Conservation (phyloP, 2,888 invertebrate species). For the Melieria crassipennis region DNA sequence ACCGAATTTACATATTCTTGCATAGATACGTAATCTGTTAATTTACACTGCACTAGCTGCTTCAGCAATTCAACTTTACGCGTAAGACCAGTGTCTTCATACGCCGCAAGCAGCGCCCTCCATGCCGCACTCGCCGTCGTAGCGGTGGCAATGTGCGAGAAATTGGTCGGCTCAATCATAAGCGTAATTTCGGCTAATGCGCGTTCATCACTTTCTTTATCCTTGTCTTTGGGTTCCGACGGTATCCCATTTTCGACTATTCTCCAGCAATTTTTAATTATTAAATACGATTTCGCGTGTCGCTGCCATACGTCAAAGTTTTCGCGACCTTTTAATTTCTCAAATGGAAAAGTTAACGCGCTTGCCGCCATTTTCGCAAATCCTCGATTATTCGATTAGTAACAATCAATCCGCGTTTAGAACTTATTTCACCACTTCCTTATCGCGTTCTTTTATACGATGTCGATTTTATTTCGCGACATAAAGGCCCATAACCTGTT, state of each 20-base stretch:
- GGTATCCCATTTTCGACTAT: not conserved
- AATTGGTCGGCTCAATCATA: slow-evolving; percentile 16
- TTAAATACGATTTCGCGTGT: slow-evolving; percentile 3
- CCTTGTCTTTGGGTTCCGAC: slow-evolving; percentile 6
- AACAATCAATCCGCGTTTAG: not conserved
- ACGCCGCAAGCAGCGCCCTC: slow-evolving; percentile 7
- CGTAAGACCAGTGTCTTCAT: slow-evolving; percentile 21
- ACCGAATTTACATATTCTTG: slow-evolving; percentile 32
- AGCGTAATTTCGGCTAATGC: slow-evolving; percentile 13
- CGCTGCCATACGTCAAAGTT: not conserved
- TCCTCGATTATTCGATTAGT: not conserved
- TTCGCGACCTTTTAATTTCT: no score
- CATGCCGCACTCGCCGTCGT: slow-evolving; percentile 10
- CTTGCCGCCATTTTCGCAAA: slow-evolving; percentile 3
- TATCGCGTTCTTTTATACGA: not conserved
- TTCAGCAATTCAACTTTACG: slow-evolving; percentile 27
- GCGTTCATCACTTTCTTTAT: slow-evolving; percentile 10
- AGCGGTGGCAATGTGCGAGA: slow-evolving; percentile 13
- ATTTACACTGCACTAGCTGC: slow-evolving; percentile 26
- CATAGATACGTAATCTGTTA: slow-evolving; percentile 23
- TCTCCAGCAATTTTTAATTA: slow-evolving; percentile 13
- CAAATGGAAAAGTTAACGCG: no score
- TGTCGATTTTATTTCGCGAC: not conserved
- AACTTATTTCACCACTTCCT: slow-evolving; percentile 1
- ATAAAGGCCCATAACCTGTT: slow-evolving; percentile 6